Evolutionary conservation across 2,888 invertebrate genomes (phyloP).

Genomic region (Thera obeliscata): DNA sequence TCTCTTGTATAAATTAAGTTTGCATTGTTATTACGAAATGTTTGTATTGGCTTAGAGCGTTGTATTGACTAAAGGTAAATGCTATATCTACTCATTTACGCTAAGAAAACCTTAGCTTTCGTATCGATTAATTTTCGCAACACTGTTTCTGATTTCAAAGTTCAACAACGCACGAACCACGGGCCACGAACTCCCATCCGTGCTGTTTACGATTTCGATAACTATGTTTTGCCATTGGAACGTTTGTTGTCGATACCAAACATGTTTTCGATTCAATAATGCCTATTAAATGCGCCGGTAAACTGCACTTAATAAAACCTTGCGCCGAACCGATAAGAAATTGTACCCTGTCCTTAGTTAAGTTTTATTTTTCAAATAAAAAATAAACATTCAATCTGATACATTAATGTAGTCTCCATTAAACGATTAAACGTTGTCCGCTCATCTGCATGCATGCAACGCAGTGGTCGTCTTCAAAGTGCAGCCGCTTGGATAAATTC

Average conservation of each 20-base stretch:
- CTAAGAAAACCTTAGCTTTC: conserved; percentile 30
- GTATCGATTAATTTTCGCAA: conserved; percentile 67
- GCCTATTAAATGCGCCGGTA: conserved; percentile 39
- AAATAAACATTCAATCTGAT: conserved; percentile 70
- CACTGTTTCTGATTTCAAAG: conserved; percentile 61
- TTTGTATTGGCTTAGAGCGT: conserved; percentile 4
- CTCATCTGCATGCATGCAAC: conserved; percentile 76
- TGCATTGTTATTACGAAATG: conserved; percentile 10
- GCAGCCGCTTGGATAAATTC: conserved; percentile 72
- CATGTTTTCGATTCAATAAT: conserved; percentile 47
- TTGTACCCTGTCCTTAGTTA: conserved; percentile 45
- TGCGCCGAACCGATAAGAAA: conserved; percentile 42
- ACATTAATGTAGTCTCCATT: conserved; percentile 76
- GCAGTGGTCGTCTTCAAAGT: conserved; percentile 70
- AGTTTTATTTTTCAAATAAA: conserved; percentile 54
- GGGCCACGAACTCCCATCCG: conserved; percentile 48
- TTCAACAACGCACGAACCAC: conserved; percentile 58
- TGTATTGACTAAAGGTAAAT: conserved; percentile 26
- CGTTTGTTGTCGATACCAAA: conserved; percentile 38
- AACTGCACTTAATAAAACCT: conserved; percentile 44
- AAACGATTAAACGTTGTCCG: conserved; percentile 76
- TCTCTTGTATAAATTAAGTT: background rate
- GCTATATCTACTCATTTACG: conserved; percentile 13
- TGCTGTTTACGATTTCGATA: conserved; percentile 55
- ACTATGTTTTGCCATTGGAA: conserved; percentile 48